Percentiles rank a stretch among this genome's conserved stretches.
phyloP scores from a whole-genome alignment of 2,888 invertebrate genomes.

The Xestobium rufovillosum region DNA sequence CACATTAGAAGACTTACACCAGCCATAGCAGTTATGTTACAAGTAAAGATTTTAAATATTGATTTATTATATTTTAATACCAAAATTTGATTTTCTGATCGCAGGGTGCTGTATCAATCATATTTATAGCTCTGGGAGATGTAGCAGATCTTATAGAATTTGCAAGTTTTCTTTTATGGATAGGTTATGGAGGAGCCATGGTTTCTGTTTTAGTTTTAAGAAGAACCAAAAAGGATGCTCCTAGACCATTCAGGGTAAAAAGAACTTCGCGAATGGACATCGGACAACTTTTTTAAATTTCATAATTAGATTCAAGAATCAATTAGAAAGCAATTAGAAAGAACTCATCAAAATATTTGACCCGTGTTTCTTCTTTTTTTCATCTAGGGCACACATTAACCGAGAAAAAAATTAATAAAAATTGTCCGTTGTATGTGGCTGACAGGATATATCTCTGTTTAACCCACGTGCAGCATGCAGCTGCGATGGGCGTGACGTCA shows the following conservation, averaged over 20 bases:
- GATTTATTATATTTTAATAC: background rate
- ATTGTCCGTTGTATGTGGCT: too few relatives aligned
- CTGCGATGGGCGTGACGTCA: too few relatives aligned
- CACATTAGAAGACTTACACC: conserved; percentile 62
- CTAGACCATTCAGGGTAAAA: background rate
- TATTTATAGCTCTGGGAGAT: conserved; percentile 60
- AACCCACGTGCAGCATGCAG: too few relatives aligned
- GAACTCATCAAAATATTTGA: too few relatives aligned
- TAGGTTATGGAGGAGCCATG: background rate
- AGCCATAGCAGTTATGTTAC: conserved; percentile 67
- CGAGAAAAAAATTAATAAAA: too few relatives aligned
- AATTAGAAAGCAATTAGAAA: too few relatives aligned
- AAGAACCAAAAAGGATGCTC: background rate
- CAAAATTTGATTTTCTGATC: conserved; percentile 29
- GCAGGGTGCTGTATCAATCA: conserved; percentile 54
- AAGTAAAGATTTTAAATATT: conserved; percentile 43
- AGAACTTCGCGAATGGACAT: too few relatives aligned
- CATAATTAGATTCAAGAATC: too few relatives aligned
- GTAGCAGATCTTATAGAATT: conserved; percentile 67
- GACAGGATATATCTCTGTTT: too few relatives aligned
- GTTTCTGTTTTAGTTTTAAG: background rate
- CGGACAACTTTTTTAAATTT: too few relatives aligned
- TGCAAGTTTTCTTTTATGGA: conserved; percentile 47
- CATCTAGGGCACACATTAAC: too few relatives aligned
- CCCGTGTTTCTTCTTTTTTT: too few relatives aligned